Evolutionary conservation across 2,113 vertebrate genomes (phyloP), one percentile per base, ranked within the genome.

Genomic region (Stigmatopora argus): DNA sequence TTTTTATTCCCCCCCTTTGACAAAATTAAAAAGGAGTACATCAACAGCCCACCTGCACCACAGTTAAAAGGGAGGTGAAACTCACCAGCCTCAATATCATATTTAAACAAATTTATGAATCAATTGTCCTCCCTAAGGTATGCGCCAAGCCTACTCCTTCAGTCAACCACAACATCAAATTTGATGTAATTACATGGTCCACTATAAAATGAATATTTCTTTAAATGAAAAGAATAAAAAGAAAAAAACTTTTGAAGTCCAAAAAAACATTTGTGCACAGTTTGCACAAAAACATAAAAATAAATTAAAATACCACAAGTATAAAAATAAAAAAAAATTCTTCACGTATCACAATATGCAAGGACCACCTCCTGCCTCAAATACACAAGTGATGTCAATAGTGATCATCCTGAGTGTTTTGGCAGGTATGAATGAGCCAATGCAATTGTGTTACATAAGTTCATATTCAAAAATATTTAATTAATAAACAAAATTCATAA

Each of bases 141-240:
- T 75, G 78, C 75, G 73, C 74, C 67, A 61, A 78, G 78, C 76
- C 84, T 61, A 72, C 69, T 75, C 73, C 66, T 71, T 80, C 80
- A 73, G 72, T 75, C 70, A 77, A 77, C 75, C 66, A 62, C 62
- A 68, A 56, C 72, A 74, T 80, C 56, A 79, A 82, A 69, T 75
- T 65, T 76, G 71, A 82, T 65, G 81, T 71, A 76, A 81, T 23
- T 77, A 83, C 83, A 87, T 85, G 77, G 79, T 88, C 83, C 84
- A 86, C 86, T 88, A 81, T 88, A 88, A 87, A 87, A 89, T 83
- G 88, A 89, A 87, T 89, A 78, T 58, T 85, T 90, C 87, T 90
- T 90, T 89, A 89, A 89, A 89, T 77, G 83, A 90, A 90, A 90
- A 90, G 75, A 87, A 89, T 65, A 67, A 75, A 83, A 80, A 67